Evolutionary conservation across 2,888 invertebrate species (phyloP).

Genomic region (Eledone cirrhosa): DNA sequence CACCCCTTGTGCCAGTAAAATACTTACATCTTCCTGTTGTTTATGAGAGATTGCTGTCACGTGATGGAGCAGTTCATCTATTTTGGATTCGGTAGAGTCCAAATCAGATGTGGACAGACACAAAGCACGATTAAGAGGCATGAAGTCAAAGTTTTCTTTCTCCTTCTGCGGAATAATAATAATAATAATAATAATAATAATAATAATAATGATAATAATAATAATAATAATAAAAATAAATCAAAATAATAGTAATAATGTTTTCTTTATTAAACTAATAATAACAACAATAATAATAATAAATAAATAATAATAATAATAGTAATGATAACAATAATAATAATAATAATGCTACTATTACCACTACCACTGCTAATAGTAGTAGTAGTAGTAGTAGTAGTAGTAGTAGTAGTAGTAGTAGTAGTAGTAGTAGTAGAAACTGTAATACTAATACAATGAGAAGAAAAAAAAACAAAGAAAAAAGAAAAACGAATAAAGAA

Average conservation of each 20-base stretch:
- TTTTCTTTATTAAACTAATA: background rate
- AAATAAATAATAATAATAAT: no score
- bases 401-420: no score
- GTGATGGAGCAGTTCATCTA: slow-evolving; percentile 63
- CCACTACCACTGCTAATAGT: no score
- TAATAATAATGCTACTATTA: no score
- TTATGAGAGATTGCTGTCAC: slow-evolving; percentile 63
- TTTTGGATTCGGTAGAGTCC: slow-evolving; percentile 65
- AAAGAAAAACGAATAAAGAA: no score
- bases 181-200: background rate
- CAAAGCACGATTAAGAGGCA: slow-evolving; percentile 65
- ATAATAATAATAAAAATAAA: background rate
- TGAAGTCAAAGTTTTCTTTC: slow-evolving; percentile 63
- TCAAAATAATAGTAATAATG: background rate
- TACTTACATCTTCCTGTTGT: slow-evolving; percentile 63
- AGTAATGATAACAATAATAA: no score
- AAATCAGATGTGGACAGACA: slow-evolving; percentile 64
- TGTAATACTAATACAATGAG: no score
- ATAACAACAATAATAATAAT: background rate
- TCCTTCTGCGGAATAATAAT: slow-evolving; percentile 43
- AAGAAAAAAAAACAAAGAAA: no score
- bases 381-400: no score
- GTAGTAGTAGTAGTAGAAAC: no score
- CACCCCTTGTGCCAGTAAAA: background rate
- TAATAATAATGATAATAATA: no score